Evolutionary conservation across 23 tunicate species (phyloP).

Genomic region (Trididemnum nubilum): DNA sequence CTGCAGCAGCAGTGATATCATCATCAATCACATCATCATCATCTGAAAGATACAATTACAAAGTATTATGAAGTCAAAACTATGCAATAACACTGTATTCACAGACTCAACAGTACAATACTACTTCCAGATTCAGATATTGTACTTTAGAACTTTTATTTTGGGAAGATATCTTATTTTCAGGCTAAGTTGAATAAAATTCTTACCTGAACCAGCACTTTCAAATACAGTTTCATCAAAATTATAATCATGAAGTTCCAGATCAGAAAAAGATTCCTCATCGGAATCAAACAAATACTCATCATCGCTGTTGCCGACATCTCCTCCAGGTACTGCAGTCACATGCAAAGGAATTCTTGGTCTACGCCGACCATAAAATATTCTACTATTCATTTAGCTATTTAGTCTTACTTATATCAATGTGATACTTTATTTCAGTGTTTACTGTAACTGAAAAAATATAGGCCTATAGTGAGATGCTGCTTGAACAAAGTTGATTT

Average conservation of each 20-base stretch:
- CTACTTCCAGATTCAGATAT: no score
- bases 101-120: no score
- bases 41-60: constrained; percentile 21
- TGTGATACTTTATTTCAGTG: no score
- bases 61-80: no score
- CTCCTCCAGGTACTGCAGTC: constrained; percentile 9
- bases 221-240: background rate
- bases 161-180: background rate
- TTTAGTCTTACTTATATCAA: no score
- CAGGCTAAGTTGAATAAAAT: background rate
- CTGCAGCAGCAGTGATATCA: constrained; percentile 8
- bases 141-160: no score
- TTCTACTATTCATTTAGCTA: constrained; percentile 10
- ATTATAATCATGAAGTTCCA: background rate
- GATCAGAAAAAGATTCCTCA: background rate
- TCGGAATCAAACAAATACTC: constrained; percentile 7
- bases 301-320: constrained; percentile 8
- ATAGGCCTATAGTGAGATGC: background rate
- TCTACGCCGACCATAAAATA: constrained; percentile 11
- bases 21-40: constrained; percentile 6
- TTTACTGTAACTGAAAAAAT: background rate
- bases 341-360: constrained; percentile 8
- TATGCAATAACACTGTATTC: no score
- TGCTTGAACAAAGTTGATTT: no score
- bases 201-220: background rate